Evolutionary conservation across 2,113 vertebrate species (phyloP), one percentile per base, ranked within the genome.

Genomic region (Trichomycterus rosablanca): DNA sequence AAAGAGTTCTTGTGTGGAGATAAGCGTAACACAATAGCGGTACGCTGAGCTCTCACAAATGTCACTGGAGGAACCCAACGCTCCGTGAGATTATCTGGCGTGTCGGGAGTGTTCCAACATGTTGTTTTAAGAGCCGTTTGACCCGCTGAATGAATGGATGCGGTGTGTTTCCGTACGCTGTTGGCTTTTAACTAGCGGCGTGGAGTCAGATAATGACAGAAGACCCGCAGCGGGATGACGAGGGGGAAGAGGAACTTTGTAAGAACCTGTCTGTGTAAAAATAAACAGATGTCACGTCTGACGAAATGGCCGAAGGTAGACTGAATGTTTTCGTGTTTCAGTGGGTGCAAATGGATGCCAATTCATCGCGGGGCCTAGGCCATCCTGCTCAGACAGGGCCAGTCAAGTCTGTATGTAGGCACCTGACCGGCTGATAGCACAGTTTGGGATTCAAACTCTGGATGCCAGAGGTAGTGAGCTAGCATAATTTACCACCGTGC

Each of bases 41-140:
- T 22, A 19, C 49, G 44, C 26, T 20, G 42, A 28, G 6, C n/a
- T n/a, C 19, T 50, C 26, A 23, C 24, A 43, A 20, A 43, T 26
- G 46, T 28, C 23, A 37, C 56, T 12, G 20, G n/a, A 43, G 48
- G 42, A 51, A 43, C 15, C 12, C 6, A 35, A 4, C 32, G 22
- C 56, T 28, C 15, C 4, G 16, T 1, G 66, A 63, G 66, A 70
- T n/a, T n/a, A n/a, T n/a, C n/a, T n/a, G n/a, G n/a, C n/a, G n/a
- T n/a, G n/a, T n/a, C n/a, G n/a, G n/a, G 11, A 37, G 30, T 40
- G 37, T 64, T 28, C 55, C 49, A 63, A 59, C 63, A 63, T 70
- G 59, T 35, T 45, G 48, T 39, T 54, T 32, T 45, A 22, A 8
- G 15, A 40, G 18, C 42, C 44, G 44, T 62, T n/a, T 45, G 57